A percentile compares a stretch with the other conserved stretches of the same genome.
Evolutionary conservation across 2,797 vertebrate genomes (phyloP).

Genomic region (Valencia hispanica): DNA sequence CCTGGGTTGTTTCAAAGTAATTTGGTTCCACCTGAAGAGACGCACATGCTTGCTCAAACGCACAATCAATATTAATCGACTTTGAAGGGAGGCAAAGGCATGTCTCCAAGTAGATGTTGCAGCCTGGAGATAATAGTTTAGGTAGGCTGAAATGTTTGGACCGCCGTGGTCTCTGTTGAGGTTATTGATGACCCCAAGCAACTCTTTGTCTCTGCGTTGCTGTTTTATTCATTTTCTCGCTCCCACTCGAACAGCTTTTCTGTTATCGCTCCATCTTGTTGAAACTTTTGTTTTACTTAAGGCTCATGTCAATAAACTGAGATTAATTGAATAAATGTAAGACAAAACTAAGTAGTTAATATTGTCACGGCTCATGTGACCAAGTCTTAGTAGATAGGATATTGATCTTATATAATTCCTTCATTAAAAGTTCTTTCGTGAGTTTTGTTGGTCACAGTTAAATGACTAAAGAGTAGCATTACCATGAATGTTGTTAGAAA

Average conservation of each 20-base stretch:
- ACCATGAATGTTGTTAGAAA: not conserved
- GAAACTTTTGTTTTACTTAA: conserved; percentile 38
- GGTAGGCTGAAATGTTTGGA: conserved; percentile 53
- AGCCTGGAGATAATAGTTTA: conserved; percentile 75
- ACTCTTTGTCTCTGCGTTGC: conserved; percentile 48
- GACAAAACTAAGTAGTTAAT: conserved; percentile 13
- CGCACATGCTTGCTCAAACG: conserved; percentile 70
- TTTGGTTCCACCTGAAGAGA: conserved; percentile 76
- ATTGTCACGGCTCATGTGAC: conserved; percentile 34
- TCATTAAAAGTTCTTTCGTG: conserved; percentile 55
- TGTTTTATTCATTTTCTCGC: conserved; percentile 48
- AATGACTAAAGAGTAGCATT: not conserved
- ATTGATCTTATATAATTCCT: conserved; percentile 53
- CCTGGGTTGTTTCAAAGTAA: conserved; percentile 69
- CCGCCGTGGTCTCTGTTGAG: conserved; percentile 45
- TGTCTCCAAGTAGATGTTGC: conserved; percentile 65
- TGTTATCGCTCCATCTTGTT: conserved; percentile 42
- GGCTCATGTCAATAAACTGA: conserved; percentile 54
- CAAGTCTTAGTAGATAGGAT: conserved; percentile 37
- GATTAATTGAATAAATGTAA: conserved; percentile 42
- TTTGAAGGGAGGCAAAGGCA: conserved; percentile 37
- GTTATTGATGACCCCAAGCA: conserved; percentile 68
- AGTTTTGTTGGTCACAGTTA: conserved; percentile 37
- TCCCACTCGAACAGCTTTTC: conserved; percentile 24
- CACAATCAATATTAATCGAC: conserved; percentile 81